Conservation (phyloP, 1,140 invertebrate species). For the Delia radicum region DNA sequence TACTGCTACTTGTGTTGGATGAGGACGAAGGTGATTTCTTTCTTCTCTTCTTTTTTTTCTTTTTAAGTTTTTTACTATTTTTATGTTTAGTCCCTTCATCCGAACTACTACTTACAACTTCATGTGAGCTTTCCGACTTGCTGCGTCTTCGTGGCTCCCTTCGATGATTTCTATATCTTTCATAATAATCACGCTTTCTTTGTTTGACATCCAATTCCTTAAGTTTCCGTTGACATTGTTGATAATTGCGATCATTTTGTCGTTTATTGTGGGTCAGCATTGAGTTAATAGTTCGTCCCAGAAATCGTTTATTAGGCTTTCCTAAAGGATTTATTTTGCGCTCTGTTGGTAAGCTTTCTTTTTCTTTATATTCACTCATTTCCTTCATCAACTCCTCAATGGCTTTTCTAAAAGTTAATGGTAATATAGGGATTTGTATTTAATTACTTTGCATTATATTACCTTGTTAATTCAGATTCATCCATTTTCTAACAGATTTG, state of each 20-base stretch:
- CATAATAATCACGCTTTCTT: neutral
- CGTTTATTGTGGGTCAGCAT: conserved; percentile 37
- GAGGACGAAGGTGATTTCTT: neutral
- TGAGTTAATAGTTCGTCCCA: conserved; percentile 39
- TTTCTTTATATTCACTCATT: neutral
- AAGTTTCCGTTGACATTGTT: conserved; percentile 18
- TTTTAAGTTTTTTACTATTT: neutral
- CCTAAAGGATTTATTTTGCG: conserved; percentile 49
- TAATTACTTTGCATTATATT: neutral
- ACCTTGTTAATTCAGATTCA: conserved; percentile 7
- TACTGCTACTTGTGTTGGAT: neutral
- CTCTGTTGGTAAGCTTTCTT: conserved; percentile 29
- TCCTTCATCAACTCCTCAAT: neutral
- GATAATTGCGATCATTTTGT: conserved; percentile 9
- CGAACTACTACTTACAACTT: neutral
- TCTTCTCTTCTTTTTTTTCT: conserved; percentile 2
- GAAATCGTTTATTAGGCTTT: conserved; percentile 43
- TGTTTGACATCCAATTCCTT: conserved; percentile 23
- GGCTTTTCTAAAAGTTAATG: neutral
- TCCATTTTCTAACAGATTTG: neutral
- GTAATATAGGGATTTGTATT: neutral
- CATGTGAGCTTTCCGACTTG: neutral
- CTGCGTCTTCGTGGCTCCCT: neutral
- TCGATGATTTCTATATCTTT: neutral
- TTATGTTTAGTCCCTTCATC: neutral